Evolutionary conservation across 92 coral and sea anemone species (phyloP).

Genomic region (Parazoanthus swiftii): DNA sequence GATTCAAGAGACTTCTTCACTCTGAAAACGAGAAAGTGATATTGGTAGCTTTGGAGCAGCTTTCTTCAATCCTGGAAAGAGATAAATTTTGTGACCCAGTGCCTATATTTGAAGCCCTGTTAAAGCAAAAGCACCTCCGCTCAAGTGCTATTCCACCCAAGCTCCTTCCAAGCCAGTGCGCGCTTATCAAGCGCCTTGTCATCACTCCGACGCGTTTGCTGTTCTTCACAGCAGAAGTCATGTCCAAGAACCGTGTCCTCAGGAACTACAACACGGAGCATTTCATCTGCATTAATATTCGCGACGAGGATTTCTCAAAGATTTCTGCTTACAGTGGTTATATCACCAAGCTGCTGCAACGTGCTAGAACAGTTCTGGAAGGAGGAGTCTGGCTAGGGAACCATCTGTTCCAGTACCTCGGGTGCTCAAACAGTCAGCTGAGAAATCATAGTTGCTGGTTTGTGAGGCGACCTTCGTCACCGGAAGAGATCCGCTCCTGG

Average conservation of each 20-base stretch:
- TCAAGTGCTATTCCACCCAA: constrained; percentile 49
- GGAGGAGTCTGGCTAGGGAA: constrained; percentile 71
- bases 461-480: constrained; percentile 69
- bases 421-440: constrained; percentile 96
- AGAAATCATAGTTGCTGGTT: constrained; percentile 98
- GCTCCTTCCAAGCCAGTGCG: constrained; percentile 79
- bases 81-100: constrained; percentile 85
- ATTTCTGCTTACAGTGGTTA: constrained; percentile 70
- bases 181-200: constrained; percentile 85
- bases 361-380: constrained; percentile 58
- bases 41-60: constrained; percentile 63
- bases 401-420: constrained; percentile 66
- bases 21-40: constrained; percentile 52
- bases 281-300: constrained; percentile 78
- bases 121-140: constrained; percentile 54
- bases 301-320: constrained; percentile 95
- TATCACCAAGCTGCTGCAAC: constrained; percentile 60
- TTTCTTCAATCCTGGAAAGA: constrained; percentile 50
- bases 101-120: constrained; percentile 54
- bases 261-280: constrained; percentile 71
- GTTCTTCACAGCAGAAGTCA: constrained; percentile 82
- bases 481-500: constrained; percentile 84
- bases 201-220: constrained; percentile 89
- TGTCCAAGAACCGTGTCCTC: constrained; percentile 95
- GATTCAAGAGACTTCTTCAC: constrained; percentile 53